Evolutionary conservation across 2,113 vertebrate species (phyloP).

Genomic region (Ammodytes dubius): DNA sequence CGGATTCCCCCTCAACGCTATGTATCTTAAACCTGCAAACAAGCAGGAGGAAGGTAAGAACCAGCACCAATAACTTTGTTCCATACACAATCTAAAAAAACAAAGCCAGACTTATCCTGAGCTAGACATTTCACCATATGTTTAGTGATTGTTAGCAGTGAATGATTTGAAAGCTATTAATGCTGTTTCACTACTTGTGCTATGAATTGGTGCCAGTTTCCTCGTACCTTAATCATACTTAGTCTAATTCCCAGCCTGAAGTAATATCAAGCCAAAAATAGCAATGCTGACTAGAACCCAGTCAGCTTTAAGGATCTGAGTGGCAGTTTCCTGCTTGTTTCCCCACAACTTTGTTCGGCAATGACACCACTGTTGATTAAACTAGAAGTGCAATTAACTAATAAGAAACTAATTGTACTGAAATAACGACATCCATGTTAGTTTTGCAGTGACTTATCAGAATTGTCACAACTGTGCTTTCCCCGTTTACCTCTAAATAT

Average conservation of each 20-base stretch:
- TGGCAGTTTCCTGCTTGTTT: conserved; percentile 6
- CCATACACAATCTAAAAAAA: not conserved
- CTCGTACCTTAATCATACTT: conserved; percentile 20
- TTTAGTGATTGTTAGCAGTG: not conserved
- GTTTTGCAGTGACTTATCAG: not conserved
- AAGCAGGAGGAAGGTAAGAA: conserved; percentile 86
- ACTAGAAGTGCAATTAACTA: not conserved
- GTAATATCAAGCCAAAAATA: conserved; percentile 32
- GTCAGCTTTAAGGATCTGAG: not conserved
- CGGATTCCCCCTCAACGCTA: conserved; percentile 97
- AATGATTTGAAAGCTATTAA: not conserved
- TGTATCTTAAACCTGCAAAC: conserved; percentile 88
- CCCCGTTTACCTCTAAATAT: not conserved
- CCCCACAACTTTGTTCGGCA: not conserved
- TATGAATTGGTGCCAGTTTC: conserved; percentile 8
- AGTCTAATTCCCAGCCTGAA: conserved; percentile 2
- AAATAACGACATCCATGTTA: not conserved
- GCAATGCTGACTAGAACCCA: not conserved
- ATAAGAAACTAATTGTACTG: not conserved
- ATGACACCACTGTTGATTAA: not conserved
- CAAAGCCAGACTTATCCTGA: not conserved
- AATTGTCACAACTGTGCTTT: not conserved
- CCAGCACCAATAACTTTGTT: not conserved
- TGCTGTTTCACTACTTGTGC: not conserved
- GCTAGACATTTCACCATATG: not conserved